phyloP scores from a whole-genome alignment of 2,797 vertebrate genomes.

The Onychomys leucogaster region DNA sequence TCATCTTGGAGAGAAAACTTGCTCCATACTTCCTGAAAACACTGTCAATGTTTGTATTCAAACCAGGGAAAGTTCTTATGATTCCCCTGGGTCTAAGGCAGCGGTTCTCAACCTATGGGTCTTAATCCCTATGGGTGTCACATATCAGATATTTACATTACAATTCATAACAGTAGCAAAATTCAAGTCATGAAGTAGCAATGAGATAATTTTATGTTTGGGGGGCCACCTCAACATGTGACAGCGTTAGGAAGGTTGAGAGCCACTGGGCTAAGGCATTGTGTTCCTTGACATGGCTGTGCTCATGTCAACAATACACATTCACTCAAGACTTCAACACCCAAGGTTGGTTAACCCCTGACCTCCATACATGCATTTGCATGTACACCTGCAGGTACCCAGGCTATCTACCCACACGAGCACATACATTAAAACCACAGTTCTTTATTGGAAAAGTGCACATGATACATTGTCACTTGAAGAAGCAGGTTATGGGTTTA shows the following conservation, averaged over 20 bases:
- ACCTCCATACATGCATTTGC: background rate
- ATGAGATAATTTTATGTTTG: background rate
- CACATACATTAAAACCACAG: background rate
- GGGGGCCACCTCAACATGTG: too few species aligned
- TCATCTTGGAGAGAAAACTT: background rate
- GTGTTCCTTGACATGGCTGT: background rate
- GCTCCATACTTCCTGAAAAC: background rate
- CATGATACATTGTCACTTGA: background rate
- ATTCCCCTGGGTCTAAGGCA: background rate
- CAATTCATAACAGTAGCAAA: background rate
- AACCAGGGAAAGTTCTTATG: background rate
- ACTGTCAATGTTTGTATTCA: background rate
- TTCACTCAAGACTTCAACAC: background rate
- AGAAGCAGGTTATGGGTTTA: conserved; percentile 1
- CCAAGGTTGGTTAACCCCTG: background rate
- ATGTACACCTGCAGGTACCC: background rate
- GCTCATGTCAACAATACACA: background rate
- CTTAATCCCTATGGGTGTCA: background rate
- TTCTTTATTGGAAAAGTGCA: conserved; percentile 7
- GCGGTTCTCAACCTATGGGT: background rate
- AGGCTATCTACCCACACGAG: background rate
- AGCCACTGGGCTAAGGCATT: too few species aligned
- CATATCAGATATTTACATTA: background rate
- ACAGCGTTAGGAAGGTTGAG: background rate
- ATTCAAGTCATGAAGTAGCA: background rate